These are phyloP conservation scores for Todiramphus saurophagus DNA, from an alignment of 2,113 vertebrate species.

Conservation along the genomic window DNA sequence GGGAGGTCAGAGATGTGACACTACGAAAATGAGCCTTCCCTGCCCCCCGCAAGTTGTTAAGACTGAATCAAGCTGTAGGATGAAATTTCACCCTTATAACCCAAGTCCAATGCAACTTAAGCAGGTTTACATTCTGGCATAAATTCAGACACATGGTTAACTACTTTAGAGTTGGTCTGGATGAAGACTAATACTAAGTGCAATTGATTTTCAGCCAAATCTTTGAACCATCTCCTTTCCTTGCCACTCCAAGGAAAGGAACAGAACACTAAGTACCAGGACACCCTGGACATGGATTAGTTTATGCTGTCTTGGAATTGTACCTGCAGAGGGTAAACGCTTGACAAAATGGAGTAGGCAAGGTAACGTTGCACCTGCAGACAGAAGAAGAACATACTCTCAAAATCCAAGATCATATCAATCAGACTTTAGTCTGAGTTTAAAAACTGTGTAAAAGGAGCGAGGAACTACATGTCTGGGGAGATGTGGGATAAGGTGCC, in stretches of 20 bases:
- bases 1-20: background rate
- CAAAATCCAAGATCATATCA: background rate
- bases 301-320: background rate
- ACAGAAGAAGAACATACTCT: background rate
- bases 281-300: background rate
- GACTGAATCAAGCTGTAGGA: background rate
- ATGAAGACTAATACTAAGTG: background rate
- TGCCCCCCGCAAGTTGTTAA: background rate
- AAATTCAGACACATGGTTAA: background rate
- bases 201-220: background rate
- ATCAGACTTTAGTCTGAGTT: background rate
- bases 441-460: background rate
- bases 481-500: background rate
- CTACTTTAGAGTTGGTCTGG: rapidly evolving
- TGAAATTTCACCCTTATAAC: background rate
- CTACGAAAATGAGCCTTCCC: background rate
- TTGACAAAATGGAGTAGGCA: background rate
- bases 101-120: background rate
- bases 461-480: background rate
- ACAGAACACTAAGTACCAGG: background rate
- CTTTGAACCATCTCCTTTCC: background rate
- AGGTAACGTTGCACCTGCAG: background rate
- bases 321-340: background rate
- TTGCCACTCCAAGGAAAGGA: background rate
- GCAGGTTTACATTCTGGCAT: background rate